Evolutionary conservation across 2,888 invertebrate genomes (phyloP), one percentile per base, ranked within the genome.

Genomic region (Trissonchulus latispiculum): DNA sequence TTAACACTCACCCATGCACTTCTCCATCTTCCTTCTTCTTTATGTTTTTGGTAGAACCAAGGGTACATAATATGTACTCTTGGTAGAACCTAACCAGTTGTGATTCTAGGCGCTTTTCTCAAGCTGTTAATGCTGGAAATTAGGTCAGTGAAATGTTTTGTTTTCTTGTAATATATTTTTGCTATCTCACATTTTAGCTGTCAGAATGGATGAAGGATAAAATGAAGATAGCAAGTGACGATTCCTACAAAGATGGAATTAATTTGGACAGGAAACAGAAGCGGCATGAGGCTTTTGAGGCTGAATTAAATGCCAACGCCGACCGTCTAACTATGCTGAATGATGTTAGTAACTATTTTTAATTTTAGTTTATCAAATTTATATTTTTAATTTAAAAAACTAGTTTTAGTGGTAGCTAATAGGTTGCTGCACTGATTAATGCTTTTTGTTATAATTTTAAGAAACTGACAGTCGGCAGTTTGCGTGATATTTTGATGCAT

Each of bases 151-250:
- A 28, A 8, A 31, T 59, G 59, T 59, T 59, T 68, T 68, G 35
- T 68, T 32, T 28, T 18, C 28, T 15, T 64, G 29, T 15, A 3
- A 3, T 8, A 36, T 23, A n/a, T 36, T 33, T 69, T 69, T 69
- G 48, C 28, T 66, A 66, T 18, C 8, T 69, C 29, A n/a, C n/a
- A 68, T 76, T 78, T 0, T 77, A 84, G 84, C 85, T 95, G 15
- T 88, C 90, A 69, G 88, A 88, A 0, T 97, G 96, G 96, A 89
- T 97, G 74, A 88, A 89, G 33, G 95, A 95, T 81, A 97, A 97
- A 85, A 89, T 90, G 71, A 90, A 90, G 81, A 91, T 92, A 0
- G 95, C 95, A 0, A 89, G 90, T 0, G 95, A 96, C 80, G 94
- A 95, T 83, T 93, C 91, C 75, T 95, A 95, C 84, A 87, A 93